Base-by-base conservation (phyloP, 2,113 vertebrate genomes). In the Tyto alba region DNA sequence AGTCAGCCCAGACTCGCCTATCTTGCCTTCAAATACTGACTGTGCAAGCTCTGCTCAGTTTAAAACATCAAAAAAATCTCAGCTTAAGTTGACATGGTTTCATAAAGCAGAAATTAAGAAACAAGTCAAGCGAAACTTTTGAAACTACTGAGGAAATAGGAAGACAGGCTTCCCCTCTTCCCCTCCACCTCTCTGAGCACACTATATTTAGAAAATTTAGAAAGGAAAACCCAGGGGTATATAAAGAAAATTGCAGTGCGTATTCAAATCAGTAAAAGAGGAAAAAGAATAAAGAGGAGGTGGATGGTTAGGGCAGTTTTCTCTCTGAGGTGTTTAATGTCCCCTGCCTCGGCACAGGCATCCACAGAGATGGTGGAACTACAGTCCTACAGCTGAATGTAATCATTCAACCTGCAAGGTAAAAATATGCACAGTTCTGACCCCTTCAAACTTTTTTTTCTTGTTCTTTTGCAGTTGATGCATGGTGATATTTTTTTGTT, bases 351-450 rank as follows among this genome's bases (percentile, higher is more conserved):
- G 10, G 60, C 64, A 85, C 32, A 29, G 32, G 13, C 16, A 59
- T 6, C 38, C 17, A 4, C 5, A 50, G 78, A 45, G 27, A 27
- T 2, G n/a, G 16, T 12, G 47, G 26, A 72, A 20, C 45, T 27
- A 3, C 29, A 75, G 20, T 14, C 6, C 41, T 15, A 2, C 11
- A 56, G 26, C 4, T 40, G 34, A 85, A 48, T 2, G 11, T 48
- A 27, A 2, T 3, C 38, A 8, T 3, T 40, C 50, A 2, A 2
- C 69, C n/a, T 17, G 13, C 27, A 30, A 11, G 3, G 10, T 25
- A n/a, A 69, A 68, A 75, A 75, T 1, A 4, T 9, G 36, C 78
- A 53, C 25, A 36, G 12, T 7, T 68, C 52, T 41, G 40, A 16
- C 4, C 25, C 6, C 20, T 40, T 63, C 47, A 45, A 63, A 41